phyloP scores from a whole-genome alignment of 2,797 vertebrate species.

The Hylomyscus alleni region DNA sequence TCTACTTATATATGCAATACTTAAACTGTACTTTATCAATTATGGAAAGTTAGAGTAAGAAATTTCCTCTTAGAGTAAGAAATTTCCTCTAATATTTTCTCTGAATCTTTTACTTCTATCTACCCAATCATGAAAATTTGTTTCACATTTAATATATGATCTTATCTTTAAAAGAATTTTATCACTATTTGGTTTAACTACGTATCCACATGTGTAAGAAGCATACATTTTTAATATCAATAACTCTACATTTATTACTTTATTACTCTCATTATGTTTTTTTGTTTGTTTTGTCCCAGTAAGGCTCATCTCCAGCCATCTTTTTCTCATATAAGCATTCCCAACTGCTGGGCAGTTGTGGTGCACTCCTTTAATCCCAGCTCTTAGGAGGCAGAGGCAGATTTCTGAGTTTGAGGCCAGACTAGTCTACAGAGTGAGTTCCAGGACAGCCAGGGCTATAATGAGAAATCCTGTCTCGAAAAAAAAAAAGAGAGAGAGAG shows the following conservation, averaged over 20 bases:
- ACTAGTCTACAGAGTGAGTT: too few relatives aligned
- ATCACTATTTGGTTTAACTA: not conserved
- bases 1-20: not conserved
- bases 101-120: not conserved
- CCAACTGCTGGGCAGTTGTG: too few relatives aligned
- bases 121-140: not conserved
- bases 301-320: not conserved
- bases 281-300: not conserved
- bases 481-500: too few relatives aligned
- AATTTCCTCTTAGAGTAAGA: not conserved
- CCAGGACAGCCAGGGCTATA: too few relatives aligned
- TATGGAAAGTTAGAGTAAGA: not conserved
- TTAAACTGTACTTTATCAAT: not conserved
- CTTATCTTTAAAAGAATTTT: not conserved
- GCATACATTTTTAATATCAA: not conserved
- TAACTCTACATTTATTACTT: not conserved
- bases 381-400: too few relatives aligned
- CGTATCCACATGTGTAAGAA: not conserved
- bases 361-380: too few relatives aligned
- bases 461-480: too few relatives aligned
- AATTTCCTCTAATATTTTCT: not conserved
- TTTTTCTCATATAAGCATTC: not conserved
- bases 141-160: not conserved
- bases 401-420: too few relatives aligned
- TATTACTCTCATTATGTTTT: not conserved